Evolutionary conservation across 2,113 vertebrate genomes (phyloP), one percentile per base, ranked within the genome.

Genomic region (Anthoscopus minutus): DNA sequence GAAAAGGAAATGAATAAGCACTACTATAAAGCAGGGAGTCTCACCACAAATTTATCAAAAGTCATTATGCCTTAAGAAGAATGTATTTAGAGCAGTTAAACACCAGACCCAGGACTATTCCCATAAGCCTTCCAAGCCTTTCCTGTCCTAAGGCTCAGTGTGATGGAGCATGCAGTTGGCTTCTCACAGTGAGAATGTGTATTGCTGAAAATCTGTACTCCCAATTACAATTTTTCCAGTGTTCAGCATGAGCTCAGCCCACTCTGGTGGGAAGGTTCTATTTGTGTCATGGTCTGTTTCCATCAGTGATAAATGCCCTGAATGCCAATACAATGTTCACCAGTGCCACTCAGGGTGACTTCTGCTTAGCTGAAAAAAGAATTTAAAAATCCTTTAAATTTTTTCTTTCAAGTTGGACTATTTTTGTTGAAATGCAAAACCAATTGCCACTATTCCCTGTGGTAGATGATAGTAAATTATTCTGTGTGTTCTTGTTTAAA

Each of bases 61-160:
- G 44, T 81, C 4, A 8, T 77, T 62, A 80, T 13, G 18, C 40
- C 69, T 91, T 88, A 92, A 84, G 38, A 66, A 81, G 76, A 76
- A 30, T 53, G 21, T 53, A 18, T 91, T 91, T 60, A 93, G 69
- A 72, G 69, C 56, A 93, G 58, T 72, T 87, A 87, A 91, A 89
- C 89, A 76, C 24, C 84, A 94, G 92, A 87, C 15, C 45, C 16
- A 8, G 38, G 54, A 69, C 78, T 66, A 88, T 61, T 96, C 62
- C 84, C 50, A 16, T 23, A 66, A 89, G 50, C 70, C 15, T 92
- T 77, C 89, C 78, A 80, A 85, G 37, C 62, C 78, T 88, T 89
- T 85, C 33, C 61, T 76, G 87, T 96, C 60, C 70, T 89, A 80
- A 94, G 95, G 91, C 81, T 89, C 78, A 73, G 74, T 51, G 87